Conservation (phyloP, 1,140 invertebrate genomes). For the Saccostrea cuccullata region DNA sequence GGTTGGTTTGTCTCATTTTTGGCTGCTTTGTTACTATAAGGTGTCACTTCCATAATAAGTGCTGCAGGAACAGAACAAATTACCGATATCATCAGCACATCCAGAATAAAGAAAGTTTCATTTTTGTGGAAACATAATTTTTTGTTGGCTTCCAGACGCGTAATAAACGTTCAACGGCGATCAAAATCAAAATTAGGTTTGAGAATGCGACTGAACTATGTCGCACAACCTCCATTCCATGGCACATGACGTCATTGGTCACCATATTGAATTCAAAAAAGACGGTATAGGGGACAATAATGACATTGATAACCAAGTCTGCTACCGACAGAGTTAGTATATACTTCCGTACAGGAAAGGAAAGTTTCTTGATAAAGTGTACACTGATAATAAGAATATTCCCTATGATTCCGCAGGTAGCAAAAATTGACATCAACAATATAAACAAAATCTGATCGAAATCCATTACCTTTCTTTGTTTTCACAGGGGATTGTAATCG, state of each 20-base stretch:
- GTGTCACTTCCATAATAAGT: background rate
- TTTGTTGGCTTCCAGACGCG: background rate
- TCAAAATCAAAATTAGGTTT: constrained; percentile 31
- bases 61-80: background rate
- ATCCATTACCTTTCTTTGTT: background rate
- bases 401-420: background rate
- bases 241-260: constrained; percentile 37
- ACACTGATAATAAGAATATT: background rate
- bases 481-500: background rate
- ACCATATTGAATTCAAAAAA: constrained; percentile 46
- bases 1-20: background rate
- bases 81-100: background rate
- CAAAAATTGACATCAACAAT: background rate
- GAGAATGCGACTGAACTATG: constrained; percentile 31
- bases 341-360: background rate
- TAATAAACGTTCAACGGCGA: background rate
- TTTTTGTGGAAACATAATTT: background rate
- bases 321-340: constrained; percentile 7
- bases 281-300: constrained; percentile 13
- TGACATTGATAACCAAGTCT: background rate
- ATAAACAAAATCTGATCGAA: background rate
- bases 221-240: constrained; percentile 41
- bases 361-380: background rate
- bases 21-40: background rate
- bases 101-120: background rate